Evolutionary conservation across 2,113 vertebrate species (phyloP).

Genomic region (Lophochroa leadbeateri): DNA sequence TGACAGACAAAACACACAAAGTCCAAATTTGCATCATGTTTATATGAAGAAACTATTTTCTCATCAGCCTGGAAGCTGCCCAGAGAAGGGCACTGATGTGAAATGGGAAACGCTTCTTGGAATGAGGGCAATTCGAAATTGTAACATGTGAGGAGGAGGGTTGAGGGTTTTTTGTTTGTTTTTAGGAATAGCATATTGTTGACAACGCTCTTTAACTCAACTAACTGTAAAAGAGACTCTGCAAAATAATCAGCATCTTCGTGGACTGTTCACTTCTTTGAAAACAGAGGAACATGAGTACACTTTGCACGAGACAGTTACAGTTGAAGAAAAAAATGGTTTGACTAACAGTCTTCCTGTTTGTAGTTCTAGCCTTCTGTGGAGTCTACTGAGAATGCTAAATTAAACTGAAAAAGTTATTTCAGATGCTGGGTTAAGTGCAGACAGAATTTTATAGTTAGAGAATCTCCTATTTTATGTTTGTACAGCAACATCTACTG

Average conservation of each 20-base stretch:
- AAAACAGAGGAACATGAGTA: neutral
- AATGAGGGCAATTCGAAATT: neutral
- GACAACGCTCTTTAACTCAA: neutral
- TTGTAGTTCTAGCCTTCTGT: neutral
- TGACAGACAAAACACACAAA: neutral
- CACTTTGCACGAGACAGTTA: slow-evolving; percentile 4
- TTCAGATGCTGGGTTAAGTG: neutral
- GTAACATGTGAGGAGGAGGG: accelerated
- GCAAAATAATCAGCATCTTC: neutral
- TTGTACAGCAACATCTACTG: slow-evolving; percentile 40
- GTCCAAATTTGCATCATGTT: neutral
- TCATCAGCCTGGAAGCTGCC: neutral
- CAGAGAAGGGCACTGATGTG: neutral
- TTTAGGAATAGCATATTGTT: neutral
- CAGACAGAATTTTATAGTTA: neutral
- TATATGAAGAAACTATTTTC: neutral
- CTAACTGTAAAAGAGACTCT: neutral
- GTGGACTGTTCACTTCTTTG: neutral
- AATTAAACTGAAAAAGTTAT: neutral
- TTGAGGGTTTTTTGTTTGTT: neutral
- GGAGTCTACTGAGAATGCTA: neutral
- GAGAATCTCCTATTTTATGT: neutral
- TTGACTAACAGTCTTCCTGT: slow-evolving; percentile 60
- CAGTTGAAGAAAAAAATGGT: slow-evolving; percentile 41
- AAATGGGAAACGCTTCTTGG: neutral